A percentile compares a stretch with the other conserved stretches of the same genome.
Conservation (phyloP, 92 coral and sea anemone genomes). For the Epizoanthus stellaris region DNA sequence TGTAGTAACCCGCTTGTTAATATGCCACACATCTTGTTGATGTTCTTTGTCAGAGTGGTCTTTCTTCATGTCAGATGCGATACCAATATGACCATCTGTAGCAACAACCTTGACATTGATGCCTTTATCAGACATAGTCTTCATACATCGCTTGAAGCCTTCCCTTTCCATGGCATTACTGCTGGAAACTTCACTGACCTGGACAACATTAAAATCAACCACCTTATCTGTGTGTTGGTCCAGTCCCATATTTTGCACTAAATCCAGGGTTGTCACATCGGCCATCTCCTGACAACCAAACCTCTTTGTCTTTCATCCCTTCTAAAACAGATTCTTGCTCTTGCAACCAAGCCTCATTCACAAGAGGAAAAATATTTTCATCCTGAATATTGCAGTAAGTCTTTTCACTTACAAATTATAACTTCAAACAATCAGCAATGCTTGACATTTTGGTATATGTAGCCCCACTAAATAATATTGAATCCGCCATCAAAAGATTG, state of each 20-base stretch:
- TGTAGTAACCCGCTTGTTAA: neutral
- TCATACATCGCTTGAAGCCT: constrained; percentile 53
- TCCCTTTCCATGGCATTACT: constrained; percentile 60
- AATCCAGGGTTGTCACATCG: constrained; percentile 58
- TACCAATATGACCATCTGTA: constrained; percentile 24
- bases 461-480: constrained; percentile 12
- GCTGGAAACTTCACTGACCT: constrained; percentile 62
- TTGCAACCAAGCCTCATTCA: constrained; percentile 46
- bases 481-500: constrained; percentile 58
- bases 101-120: neutral
- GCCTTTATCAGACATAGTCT: neutral
- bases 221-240: constrained; percentile 56
- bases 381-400: constrained; percentile 56
- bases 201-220: constrained; percentile 50
- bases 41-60: neutral
- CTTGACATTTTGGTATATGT: too few species aligned
- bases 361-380: constrained; percentile 52
- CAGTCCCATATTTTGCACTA: constrained; percentile 68
- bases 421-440: too few species aligned
- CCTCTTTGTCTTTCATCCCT: constrained; percentile 25
- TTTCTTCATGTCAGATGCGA: neutral
- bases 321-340: constrained; percentile 18
- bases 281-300: constrained; percentile 63
- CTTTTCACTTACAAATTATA: constrained; percentile 50
- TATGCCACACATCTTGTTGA: constrained; percentile 15